A percentile compares a stretch with the other conserved stretches of the same genome.
phyloP scores from a whole-genome alignment of 2,797 vertebrate species.

The Orestias chungarensis region DNA sequence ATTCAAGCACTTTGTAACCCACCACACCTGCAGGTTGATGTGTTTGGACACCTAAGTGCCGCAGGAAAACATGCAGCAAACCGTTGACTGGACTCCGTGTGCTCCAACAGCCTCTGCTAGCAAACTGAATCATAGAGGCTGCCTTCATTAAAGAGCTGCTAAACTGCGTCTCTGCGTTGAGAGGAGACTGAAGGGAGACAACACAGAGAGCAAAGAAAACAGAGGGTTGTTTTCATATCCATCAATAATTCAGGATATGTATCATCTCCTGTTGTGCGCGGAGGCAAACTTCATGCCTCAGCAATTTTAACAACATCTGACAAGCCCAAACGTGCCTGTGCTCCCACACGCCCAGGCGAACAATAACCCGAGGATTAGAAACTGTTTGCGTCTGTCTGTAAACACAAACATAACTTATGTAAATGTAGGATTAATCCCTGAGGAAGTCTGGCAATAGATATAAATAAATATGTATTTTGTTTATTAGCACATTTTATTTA shows the following conservation, averaged over 20 bases:
- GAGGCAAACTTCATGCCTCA: slow-evolving; percentile 63
- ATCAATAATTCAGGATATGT: slow-evolving; percentile 74
- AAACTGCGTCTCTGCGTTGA: slow-evolving; percentile 35
- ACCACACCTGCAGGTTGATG: slow-evolving; percentile 48
- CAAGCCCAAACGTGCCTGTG: slow-evolving; percentile 17
- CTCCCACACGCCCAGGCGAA: slow-evolving; percentile 8
- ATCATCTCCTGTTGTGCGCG: slow-evolving; percentile 66
- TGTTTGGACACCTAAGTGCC: slow-evolving; percentile 32
- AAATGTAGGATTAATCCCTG: slow-evolving; percentile 23
- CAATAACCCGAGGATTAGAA: slow-evolving; percentile 30
- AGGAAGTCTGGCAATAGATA: slow-evolving; percentile 22
- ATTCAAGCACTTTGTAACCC: slow-evolving; percentile 42
- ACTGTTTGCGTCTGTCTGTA: slow-evolving; percentile 48
- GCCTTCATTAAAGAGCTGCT: slow-evolving; percentile 47
- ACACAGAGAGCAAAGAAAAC: slow-evolving; percentile 38
- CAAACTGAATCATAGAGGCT: slow-evolving; percentile 26
- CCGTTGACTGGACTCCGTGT: slow-evolving; percentile 6
- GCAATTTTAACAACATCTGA: slow-evolving; percentile 52
- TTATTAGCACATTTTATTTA: slow-evolving; percentile 31
- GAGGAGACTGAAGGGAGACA: slow-evolving; percentile 9
- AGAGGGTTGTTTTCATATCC: slow-evolving; percentile 67
- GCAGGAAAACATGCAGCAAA: slow-evolving; percentile 24
- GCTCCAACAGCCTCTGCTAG: neutral
- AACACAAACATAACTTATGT: slow-evolving; percentile 34
- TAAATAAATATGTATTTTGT: slow-evolving; percentile 10